Conservation (phyloP, 2,888 invertebrate genomes). For the Metallyticus violacea region DNA sequence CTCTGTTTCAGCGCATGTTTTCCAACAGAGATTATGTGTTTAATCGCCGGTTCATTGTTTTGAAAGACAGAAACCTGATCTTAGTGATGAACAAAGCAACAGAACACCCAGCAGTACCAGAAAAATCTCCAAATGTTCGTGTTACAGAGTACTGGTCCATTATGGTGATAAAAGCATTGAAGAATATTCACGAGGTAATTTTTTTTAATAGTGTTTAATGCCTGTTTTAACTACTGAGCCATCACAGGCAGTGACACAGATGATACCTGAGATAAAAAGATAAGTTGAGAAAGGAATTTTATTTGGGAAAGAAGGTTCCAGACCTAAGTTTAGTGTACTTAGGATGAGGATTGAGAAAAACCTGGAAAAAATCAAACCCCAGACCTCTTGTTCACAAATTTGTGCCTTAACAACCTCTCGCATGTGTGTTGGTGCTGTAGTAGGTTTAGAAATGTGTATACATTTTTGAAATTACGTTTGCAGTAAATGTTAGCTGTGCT, state of each 20-base stretch:
- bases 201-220: not conserved
- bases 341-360: too few species aligned
- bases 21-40: slow-evolving; percentile 86
- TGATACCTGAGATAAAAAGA: too few species aligned
- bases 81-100: slow-evolving; percentile 68
- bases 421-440: not conserved
- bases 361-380: too few species aligned
- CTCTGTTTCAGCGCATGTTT: slow-evolving; percentile 66
- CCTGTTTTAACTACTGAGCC: not conserved
- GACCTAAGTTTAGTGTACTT: too few species aligned
- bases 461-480: too few species aligned
- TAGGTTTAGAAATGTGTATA: not conserved
- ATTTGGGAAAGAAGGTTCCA: too few species aligned
- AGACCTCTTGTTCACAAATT: too few species aligned
- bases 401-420: too few species aligned
- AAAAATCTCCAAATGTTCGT: slow-evolving; percentile 64
- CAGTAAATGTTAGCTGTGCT: too few species aligned
- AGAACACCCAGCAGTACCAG: slow-evolving; percentile 67
- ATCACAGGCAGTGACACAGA: too few species aligned
- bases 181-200: slow-evolving; percentile 52
- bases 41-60: slow-evolving; percentile 62
- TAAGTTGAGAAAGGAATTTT: too few species aligned
- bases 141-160: slow-evolving; percentile 82
- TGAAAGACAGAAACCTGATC: slow-evolving; percentile 57
- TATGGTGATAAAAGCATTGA: slow-evolving; percentile 75